These are phyloP conservation scores for Tipula lateralis DNA, from an alignment of 2,888 invertebrate species.

Conservation along the genomic window DNA sequence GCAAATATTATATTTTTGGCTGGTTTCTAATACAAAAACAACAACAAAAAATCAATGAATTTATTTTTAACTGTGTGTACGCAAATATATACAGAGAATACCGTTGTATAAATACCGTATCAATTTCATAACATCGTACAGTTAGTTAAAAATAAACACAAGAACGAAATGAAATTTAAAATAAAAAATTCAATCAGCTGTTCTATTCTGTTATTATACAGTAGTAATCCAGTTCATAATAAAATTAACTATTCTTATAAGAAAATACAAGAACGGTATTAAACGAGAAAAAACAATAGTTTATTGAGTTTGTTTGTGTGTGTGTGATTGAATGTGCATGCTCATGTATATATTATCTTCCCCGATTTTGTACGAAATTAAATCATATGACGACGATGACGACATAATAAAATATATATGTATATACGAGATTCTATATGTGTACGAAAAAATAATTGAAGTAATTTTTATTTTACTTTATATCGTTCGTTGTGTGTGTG, in stretches of 20 bases:
- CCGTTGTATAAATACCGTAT: conserved; percentile 24
- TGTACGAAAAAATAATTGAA: not conserved
- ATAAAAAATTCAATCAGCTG: not conserved
- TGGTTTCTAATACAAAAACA: not conserved
- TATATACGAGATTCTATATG: not conserved
- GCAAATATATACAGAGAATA: not conserved
- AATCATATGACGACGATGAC: conserved; percentile 28
- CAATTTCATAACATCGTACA: conserved; percentile 9
- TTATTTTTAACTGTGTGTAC: not conserved
- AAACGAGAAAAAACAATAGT: conserved; percentile 7
- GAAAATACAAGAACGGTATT: conserved; percentile 24
- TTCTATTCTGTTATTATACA: not conserved
- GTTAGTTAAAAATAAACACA: conserved; percentile 5
- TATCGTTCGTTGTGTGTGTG: not conserved
- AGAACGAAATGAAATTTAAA: not conserved
- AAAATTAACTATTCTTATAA: conserved; percentile 25
- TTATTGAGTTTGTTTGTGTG: not conserved
- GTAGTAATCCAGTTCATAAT: conserved; percentile 26
- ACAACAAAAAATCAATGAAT: not conserved
- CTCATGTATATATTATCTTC: not conserved
- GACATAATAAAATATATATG: not conserved
- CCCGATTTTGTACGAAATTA: conserved; percentile 25
- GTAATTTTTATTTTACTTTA: not conserved
- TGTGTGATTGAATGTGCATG: not conserved
- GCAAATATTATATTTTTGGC: not conserved